Base-by-base conservation (phyloP, 1,140 invertebrate genomes). In the Heliconius hewitsoni region DNA sequence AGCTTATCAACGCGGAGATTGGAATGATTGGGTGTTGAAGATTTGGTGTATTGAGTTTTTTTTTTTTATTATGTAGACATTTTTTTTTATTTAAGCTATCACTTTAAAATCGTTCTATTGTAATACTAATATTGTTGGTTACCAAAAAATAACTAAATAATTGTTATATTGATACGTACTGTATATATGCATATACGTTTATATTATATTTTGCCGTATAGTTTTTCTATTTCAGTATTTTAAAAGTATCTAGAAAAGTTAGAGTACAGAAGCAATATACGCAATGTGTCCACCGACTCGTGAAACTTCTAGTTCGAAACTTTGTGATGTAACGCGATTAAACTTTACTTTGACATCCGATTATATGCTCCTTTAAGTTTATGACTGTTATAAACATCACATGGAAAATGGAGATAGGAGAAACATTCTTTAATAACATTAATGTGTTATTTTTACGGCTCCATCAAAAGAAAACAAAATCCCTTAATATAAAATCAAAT, bases 311-410 rank as follows among this genome's bases (percentile, higher is more conserved):
- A 50, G 60, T 66, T 66, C 60, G 50, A 76, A 77, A 80, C 27
- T 80, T 80, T 37, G 46, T 52, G 52, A 52, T 76, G 74, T 76
- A 76, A 76, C 57, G 74, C 78, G 78, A 80, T 80, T 80, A 80
- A 80, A 80, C 46, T 80, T 80, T 80, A 72, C 78, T 80, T 73
- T 80, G 78, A 80, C 78, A 76, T 74, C 46, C 74, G 78, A 80
- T 74, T 71, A 76, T 79, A 75, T 55, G 60, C 57, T 76, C 75
- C 66, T 71, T 76, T 76, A 39, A 76, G 30, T 46, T 76, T 76
- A 39, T 71, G 23, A 71, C 71, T 6, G 60, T 5, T 42, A 72
- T 37, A 72, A 37, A 72, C 71, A 72, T 71, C 70, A 60, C 16
- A 66, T 66, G 60, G 27, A 66, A 66, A 66, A 66, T 66, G 60